Base-by-base conservation (phyloP, 2,113 vertebrate genomes). In the Callocephalon fimbriatum region DNA sequence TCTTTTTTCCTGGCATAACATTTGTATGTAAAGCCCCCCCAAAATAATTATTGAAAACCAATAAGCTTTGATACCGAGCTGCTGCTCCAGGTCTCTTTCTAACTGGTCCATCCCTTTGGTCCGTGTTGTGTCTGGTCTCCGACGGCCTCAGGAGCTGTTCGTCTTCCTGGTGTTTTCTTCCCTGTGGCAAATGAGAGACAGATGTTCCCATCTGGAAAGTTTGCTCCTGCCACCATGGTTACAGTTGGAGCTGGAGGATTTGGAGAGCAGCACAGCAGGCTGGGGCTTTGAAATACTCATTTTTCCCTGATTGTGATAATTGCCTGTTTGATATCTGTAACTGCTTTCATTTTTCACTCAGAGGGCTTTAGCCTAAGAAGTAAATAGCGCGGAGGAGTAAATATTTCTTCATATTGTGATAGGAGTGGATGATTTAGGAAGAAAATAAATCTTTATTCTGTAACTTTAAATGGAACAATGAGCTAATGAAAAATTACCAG, bases 141-240 rank as follows among this genome's bases (percentile, higher is more conserved):
- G 13, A 77, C 12, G 13, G 63, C 27, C 89, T 94, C 40, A 0
- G 95, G 95, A 98, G 77, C 90, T 6, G 26, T 98, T 97, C 78
- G 95, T 97, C 95, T 97, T 97, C 86, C 86, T 93, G 78, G 58
- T 82, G 77, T 96, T 97, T 98, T 97, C 74, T 95, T 93, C 96
- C 94, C 73, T 31, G 63, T 4, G 47, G 92, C 76, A 97, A 97
- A 97, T 93, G 85, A 97, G 93, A 98, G 77, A 85, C 97, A 97
- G 94, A 97, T 98, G 96, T 97, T 97, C 88, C 96, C 96, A 97
- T 97, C 97, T 97, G 95, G 95, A 98, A 92, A 82, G 84, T 95
- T 95, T 93, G 93, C 95, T 95, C 78, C 51, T 8, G 59, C 86
- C 78, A 62, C 89, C 8, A 12, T 76, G 38, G 20, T 91, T 98